Conservation (phyloP, 1,140 invertebrate species). For the Dermatophagoides farinae region DNA sequence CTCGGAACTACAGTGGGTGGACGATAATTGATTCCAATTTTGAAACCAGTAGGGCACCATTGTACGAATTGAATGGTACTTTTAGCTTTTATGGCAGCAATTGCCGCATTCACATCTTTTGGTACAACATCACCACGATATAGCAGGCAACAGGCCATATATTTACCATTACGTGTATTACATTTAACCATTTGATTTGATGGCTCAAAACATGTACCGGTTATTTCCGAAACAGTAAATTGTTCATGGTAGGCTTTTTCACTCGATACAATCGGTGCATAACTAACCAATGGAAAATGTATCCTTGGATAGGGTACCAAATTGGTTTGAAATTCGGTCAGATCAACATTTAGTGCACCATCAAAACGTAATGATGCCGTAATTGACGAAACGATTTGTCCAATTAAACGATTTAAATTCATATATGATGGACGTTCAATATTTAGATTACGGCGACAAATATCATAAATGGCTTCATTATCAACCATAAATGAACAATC, state of each 20-base stretch:
- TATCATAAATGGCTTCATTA: slow-evolving; percentile 51
- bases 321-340: slow-evolving; percentile 47
- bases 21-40: slow-evolving; percentile 48
- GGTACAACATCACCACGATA: slow-evolving; percentile 53
- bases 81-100: slow-evolving; percentile 64
- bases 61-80: slow-evolving; percentile 38
- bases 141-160: slow-evolving; percentile 62
- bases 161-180: slow-evolving; percentile 29
- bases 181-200: slow-evolving; percentile 63
- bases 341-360: slow-evolving; percentile 44
- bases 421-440: slow-evolving; percentile 39
- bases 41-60: slow-evolving; percentile 26
- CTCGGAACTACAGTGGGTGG: slow-evolving; percentile 61
- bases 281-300: slow-evolving; percentile 49
- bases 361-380: slow-evolving; percentile 45
- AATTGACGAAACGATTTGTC: slow-evolving; percentile 37
- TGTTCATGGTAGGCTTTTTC: slow-evolving; percentile 67
- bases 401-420: slow-evolving; percentile 33
- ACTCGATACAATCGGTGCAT: slow-evolving; percentile 59
- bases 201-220: slow-evolving; percentile 57
- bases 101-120: slow-evolving; percentile 59
- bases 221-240: slow-evolving; percentile 54
- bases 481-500: slow-evolving; percentile 57
- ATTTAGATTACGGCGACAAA: slow-evolving; percentile 40
- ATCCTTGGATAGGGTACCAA: slow-evolving; percentile 41